phyloP scores from a whole-genome alignment of 92 coral and sea anemone genomes.

The Palythoa grandiflora region DNA sequence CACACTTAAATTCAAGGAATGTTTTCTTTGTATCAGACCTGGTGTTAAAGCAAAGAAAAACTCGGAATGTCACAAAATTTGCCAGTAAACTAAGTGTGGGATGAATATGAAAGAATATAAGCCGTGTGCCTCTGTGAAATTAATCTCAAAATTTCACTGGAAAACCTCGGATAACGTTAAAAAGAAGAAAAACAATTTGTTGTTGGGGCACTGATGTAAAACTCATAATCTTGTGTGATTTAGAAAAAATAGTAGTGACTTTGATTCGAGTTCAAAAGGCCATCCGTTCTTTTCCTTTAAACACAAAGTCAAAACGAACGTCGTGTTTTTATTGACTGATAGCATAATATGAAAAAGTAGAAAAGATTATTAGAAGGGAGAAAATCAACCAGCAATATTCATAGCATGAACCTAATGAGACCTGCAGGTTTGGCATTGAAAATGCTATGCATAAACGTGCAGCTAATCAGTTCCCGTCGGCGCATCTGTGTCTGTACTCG shows the following conservation, averaged over 20 bases:
- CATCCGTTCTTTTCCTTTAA: conserved; percentile 9
- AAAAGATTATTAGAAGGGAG: neutral
- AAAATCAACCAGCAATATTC: neutral
- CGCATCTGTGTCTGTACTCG: neutral
- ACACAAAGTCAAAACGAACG: neutral
- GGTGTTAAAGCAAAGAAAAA: too few species aligned
- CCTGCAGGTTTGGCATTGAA: conserved; percentile 46
- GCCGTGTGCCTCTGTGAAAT: neutral
- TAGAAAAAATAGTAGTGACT: conserved; percentile 19
- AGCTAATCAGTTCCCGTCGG: neutral
- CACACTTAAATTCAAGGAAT: too few species aligned
- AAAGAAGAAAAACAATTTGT: neutral
- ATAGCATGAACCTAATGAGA: conserved; percentile 28
- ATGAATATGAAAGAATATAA: too few species aligned
- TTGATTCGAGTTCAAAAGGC: conserved; percentile 45
- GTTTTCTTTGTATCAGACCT: too few species aligned
- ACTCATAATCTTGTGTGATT: neutral
- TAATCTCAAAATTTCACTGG: neutral
- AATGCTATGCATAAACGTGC: conserved; percentile 8
- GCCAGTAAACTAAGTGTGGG: too few species aligned
- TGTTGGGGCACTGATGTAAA: neutral
- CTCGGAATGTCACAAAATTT: too few species aligned
- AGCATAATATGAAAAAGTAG: too few species aligned
- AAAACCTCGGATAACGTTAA: neutral
- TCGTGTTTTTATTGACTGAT: neutral